Evolutionary conservation across 2,113 vertebrate genomes (phyloP).

Genomic region (Halcyon senegalensis): DNA sequence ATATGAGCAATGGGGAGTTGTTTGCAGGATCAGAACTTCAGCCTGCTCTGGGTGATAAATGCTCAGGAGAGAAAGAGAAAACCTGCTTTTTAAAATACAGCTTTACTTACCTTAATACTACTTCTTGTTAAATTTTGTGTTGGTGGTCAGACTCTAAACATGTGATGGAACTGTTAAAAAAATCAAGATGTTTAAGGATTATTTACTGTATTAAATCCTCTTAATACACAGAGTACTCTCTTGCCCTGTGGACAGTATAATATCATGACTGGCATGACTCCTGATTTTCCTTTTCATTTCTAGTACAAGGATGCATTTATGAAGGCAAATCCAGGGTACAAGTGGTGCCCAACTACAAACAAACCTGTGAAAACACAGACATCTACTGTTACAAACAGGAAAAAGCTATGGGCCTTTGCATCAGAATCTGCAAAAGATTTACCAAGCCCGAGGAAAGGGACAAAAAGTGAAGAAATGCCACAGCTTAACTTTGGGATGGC

Average conservation of each 20-base stretch:
- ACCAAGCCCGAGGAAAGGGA: constrained; percentile 84
- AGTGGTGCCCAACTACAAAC: constrained; percentile 97
- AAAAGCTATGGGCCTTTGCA: constrained; percentile 91
- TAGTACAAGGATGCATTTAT: constrained; percentile 99
- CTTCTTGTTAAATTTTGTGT: neutral
- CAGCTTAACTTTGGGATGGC: constrained; percentile 98
- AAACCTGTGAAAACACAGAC: constrained; percentile 92
- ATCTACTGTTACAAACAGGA: constrained; percentile 84
- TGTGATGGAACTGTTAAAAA: constrained; percentile 35
- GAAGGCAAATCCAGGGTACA: constrained; percentile 98
- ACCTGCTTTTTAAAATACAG: neutral
- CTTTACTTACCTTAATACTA: neutral
- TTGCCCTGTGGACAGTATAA: neutral
- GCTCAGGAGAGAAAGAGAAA: neutral
- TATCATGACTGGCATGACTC: neutral
- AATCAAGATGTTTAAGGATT: constrained; percentile 13
- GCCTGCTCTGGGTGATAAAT: neutral
- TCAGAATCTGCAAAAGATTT: constrained; percentile 88
- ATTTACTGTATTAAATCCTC: neutral
- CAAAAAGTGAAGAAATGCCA: constrained; percentile 89
- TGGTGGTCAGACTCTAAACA: neutral
- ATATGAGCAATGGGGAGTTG: neutral
- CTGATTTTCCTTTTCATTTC: constrained; percentile 56
- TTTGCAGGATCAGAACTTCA: neutral
- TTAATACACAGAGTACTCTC: neutral